Base-by-base conservation (phyloP, 30 jellyfish, hydroid and myxozoan genomes). In the Turritopsis dohrnii region DNA sequence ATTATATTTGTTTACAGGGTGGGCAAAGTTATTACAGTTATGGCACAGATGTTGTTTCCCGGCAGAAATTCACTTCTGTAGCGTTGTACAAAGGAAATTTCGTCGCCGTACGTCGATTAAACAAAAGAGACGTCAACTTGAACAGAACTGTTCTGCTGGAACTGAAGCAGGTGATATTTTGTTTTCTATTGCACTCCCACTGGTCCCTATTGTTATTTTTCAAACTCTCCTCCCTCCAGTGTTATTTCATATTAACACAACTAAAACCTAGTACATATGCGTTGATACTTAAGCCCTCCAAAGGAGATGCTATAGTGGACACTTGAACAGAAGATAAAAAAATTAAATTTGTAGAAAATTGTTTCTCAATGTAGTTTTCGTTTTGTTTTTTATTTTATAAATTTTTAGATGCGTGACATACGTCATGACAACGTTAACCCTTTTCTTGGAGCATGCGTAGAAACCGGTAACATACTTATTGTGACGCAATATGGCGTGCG, bases 401-500 rank as follows among this genome's bases (percentile, higher is more conserved):
- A 41, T 41, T 69, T 92, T 28, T 79, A 94, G 99, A 86, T 94
- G 96, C 90, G 99, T 76, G 99, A 94, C 74, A 79, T 94, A 81
- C 99, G 95, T 29, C 99, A 94, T 84, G 99, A 94, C 80, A 94
- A 94, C 85, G 73, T 94, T 73, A 88, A 89, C 71, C 92, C 79
- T 54, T 94, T 94, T 41, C 85, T 94, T 52, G 99, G 99, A 19
- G 99, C 99, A 79, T 94, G 97, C 65, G 88, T 94, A 52, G 96
- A 89, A 31, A 75, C 96, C 22, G 93, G 95, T 72, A 94, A 94
- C 52, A 87, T 94, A 8, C 85, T 86, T 8, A 86, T 94, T 86
- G 95, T 94, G 1, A 94, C 97, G 0, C 99, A 94, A 71, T 94
- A 89, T 80, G 96, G 96, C 19, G 76, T 83, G 72, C 71, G 93